phyloP scores from a whole-genome alignment of 2,888 invertebrate species.

The Tridacna crocea region DNA sequence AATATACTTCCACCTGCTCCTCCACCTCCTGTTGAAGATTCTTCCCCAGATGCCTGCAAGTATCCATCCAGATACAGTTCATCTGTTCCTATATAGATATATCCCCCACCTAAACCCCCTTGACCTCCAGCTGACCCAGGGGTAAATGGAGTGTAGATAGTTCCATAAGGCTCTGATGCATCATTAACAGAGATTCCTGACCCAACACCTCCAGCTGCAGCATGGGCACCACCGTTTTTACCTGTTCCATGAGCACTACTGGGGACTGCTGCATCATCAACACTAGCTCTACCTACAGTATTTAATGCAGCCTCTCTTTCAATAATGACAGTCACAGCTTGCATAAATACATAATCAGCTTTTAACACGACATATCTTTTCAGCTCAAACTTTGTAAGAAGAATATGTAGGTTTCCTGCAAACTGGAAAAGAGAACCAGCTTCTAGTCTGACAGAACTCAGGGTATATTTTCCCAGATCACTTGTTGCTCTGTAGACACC shows the following conservation, averaged over 20 bases:
- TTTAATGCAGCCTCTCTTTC: conserved; percentile 71
- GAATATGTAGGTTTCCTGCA: conserved; percentile 62
- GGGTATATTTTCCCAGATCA: conserved; percentile 61
- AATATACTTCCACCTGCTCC: conserved; percentile 77
- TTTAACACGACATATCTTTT: conserved; percentile 70
- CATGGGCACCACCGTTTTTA: conserved; percentile 69
- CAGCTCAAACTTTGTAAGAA: conserved; percentile 66
- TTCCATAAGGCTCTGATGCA: conserved; percentile 70
- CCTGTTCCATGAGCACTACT: conserved; percentile 53
- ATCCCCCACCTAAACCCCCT: conserved; percentile 70
- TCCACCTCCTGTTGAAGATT: conserved; percentile 61
- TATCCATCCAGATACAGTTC: conserved; percentile 71
- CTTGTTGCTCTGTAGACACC: conserved; percentile 64
- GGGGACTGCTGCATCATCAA: conserved; percentile 43
- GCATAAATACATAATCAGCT: conserved; percentile 66
- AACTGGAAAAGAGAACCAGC: conserved; percentile 66
- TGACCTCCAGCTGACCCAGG: conserved; percentile 69
- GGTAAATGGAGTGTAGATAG: conserved; percentile 65
- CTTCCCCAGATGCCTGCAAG: conserved; percentile 67
- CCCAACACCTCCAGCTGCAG: conserved; percentile 73
- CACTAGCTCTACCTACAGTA: conserved; percentile 60
- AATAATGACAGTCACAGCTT: conserved; percentile 65
- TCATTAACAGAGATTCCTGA: conserved; percentile 22
- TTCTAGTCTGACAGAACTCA: conserved; percentile 67
- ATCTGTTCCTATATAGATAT: conserved; percentile 64